Evolutionary conservation across 2,888 invertebrate species (phyloP), one percentile per base, ranked within the genome.

Genomic region (Cancer borealis): DNA sequence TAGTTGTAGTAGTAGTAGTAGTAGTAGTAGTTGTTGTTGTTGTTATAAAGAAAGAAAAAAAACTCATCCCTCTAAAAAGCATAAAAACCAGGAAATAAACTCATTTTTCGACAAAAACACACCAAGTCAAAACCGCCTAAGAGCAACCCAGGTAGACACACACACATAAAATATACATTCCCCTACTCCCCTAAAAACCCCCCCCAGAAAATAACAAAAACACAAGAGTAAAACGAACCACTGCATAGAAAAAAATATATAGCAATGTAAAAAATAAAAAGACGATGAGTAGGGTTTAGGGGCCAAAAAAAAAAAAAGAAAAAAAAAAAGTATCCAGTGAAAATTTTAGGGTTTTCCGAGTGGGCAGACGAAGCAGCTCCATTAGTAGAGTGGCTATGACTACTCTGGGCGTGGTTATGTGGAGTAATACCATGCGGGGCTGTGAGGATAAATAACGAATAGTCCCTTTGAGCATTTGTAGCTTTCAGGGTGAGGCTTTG

Each of bases 341-440:
- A 79, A 79, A 79, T 30, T 12, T 79, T 79, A 21, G 21, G 79
- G 12, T 5, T 30, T 30, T 79, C 79, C 79, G 30, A 79, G 30
- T 66, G 30, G 79, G 21, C 79, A 12, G 5, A 14, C 21, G 79
- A 30, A 30, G 12, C 14, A 12, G 10, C 8, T 79, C 79, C 79
- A 79, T 79, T 79, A 79, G 30, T 8, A 21, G 79, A 79, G 79
- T 79, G 79, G 30, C 79, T 79, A 10, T 30, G 30, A 30, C 30
- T 79, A 79, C 79, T 79, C 79, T 30, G 79, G 79, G 79, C 26
- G 30, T 17, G 79, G 79, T 79, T 79, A 26, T 79, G 30, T 79
- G 79, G 6, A 6, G 66, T 79, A 79, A 79, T 79, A 21, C 30
- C 8, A 30, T 30, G 79, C 30, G 17, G 66, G 66, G 21, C 17